Base-by-base conservation (phyloP, 2,888 invertebrate species). In the Penaeus monodon region DNA sequence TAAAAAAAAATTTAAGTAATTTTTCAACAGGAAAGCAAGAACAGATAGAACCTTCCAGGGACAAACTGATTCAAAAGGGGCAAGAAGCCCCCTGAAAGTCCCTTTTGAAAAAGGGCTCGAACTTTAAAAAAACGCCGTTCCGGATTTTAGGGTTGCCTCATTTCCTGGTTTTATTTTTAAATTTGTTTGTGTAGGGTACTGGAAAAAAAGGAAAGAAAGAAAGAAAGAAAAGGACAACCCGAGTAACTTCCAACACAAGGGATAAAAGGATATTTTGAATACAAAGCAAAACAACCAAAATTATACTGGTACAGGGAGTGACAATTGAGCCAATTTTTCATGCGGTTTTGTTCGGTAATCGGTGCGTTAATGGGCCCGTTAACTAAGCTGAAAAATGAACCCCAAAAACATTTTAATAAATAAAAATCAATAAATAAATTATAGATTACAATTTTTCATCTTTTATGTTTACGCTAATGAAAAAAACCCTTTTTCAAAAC, bases 161-260 rank as follows among this genome's bases (percentile, higher is more conserved):
- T 88, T 87, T 91, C 90, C 29, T 89, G 79, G 44, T 91, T 92
- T 92, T 70, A 92, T 91, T 91, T 91, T 85, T 4, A 93, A 88
- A n/a, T n/a, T 88, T 93, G 93, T 74, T 92, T 91, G 24, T 91
- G 90, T 93, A 93, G 22, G 78, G 68, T 33, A 81, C 84, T 84
- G 77, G 6, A 82, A 74, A 20, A 68, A n/a, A 38, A 38, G 33
- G 3, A 7, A 44, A 65, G 24, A 14, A 68, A 68, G 10, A 14
- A n/a, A 20, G 63, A 24, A 7, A 33, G 38, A 17, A 63, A 14
- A 20, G 33, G 57, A 7, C 12, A 1, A 63, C 14, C 24, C 10
- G 7, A 44, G 44, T 44, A 44, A 10, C 44, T 44, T 44, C 44
- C 44, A 44, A 44, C 44, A 44, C 10, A 44, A 10, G 44, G 10